Base-by-base conservation (phyloP, 2,797 vertebrate genomes). In the Sebastes oblongus region DNA sequence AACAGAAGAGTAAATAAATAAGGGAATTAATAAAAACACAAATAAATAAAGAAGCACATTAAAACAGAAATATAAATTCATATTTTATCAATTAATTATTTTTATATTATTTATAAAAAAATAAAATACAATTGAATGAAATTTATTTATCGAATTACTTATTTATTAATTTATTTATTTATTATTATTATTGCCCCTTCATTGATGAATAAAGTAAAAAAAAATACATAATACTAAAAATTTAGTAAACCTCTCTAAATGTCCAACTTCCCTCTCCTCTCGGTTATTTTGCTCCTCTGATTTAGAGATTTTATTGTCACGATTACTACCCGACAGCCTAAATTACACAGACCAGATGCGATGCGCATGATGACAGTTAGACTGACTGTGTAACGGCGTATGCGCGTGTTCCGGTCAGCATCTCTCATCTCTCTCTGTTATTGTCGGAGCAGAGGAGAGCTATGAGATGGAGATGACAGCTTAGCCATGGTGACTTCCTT, bases 401-500 rank as follows among this genome's bases (percentile, higher is more conserved):
- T 67, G 56, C 1, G 3, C 29, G 60, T 60, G 5, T 75, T 75
- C 50, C 4, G 4, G n/a, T 27, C 54, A 25, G 14, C 36, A 58
- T 60, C 30, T 46, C 22, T 75, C 70, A 24, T 56, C 22, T 61
- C 13, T 59, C 25, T 25, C 20, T 18, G 11, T 80, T 75, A 36
- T 80, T 75, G 58, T 73, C 79, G 32, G 32, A 52, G 34, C 20
- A 80, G 30, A 72, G 62, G 46, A 34, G 56, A 58, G 55, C 25
- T 65, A 86, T 86, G 73, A 84, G 78, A 72, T 64, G 50, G 77
- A 66, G 82, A 81, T 72, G 84, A 91, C 81, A 86, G 88, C 88
- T 87, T 30, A 58, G 25, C 60, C 65, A 52, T 3, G 30, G 52
- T 42, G 54, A 80, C 81, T 78, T 90, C 72, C 78, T 83, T 61